Evolutionary conservation across 2,888 invertebrate genomes (phyloP).

Genomic region (Rotaria macrura): DNA sequence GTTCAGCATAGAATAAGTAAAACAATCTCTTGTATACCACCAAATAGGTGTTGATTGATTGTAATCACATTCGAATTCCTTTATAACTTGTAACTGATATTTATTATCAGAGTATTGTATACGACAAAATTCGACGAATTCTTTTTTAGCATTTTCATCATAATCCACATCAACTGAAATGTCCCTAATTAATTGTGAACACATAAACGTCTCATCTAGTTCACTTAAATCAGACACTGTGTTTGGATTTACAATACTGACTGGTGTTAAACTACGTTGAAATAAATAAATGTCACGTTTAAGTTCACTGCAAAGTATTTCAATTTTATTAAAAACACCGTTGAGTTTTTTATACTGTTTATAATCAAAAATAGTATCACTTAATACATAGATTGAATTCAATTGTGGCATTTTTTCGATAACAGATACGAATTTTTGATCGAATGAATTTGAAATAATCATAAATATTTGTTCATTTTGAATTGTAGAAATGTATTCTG

Average conservation of each 20-base stretch:
- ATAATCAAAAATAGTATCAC: no score
- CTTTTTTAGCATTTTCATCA: not conserved
- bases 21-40: conserved; percentile 9
- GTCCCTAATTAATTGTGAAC: not conserved
- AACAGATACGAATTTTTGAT: not conserved
- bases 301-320: not conserved
- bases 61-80: not conserved
- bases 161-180: not conserved
- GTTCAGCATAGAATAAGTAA: not conserved
- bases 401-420: not conserved
- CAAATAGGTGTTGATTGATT: not conserved
- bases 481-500: not conserved
- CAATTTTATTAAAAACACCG: not conserved
- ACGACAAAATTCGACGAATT: not conserved
- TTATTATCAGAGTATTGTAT: not conserved
- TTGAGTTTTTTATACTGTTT: not conserved
- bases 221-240: not conserved
- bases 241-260: not conserved
- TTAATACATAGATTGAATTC: not conserved
- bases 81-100: not conserved
- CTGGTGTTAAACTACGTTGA: not conserved
- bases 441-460: not conserved
- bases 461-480: not conserved
- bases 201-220: conserved; percentile 6
- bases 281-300: not conserved